These are phyloP conservation scores for Agonopterix arenella DNA, from an alignment of 2,888 invertebrate genomes.

Conservation along the genomic window DNA sequence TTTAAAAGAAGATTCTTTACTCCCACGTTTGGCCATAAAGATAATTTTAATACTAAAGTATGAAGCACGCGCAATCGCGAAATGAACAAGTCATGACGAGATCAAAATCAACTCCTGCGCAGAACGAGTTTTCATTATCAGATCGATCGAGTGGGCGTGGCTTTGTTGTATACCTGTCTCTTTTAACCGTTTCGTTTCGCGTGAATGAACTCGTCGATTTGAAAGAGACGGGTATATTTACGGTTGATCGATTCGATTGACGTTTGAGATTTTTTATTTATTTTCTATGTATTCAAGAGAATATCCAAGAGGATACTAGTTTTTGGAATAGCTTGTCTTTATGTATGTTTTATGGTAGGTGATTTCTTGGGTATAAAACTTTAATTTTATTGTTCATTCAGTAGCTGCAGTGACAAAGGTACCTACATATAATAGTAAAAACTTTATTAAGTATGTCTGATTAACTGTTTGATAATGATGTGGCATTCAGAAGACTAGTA, in stretches of 20 bases:
- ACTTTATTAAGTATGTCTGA: too few relatives aligned
- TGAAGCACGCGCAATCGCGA: slow-evolving; percentile 44
- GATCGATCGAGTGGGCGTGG: slow-evolving; percentile 67
- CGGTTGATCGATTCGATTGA: slow-evolving; percentile 53
- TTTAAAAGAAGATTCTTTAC: slow-evolving; percentile 21
- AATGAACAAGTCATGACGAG: slow-evolving; percentile 46
- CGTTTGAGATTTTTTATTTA: not conserved
- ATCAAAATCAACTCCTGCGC: slow-evolving; percentile 54
- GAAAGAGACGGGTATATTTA: slow-evolving; percentile 41
- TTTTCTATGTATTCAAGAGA: not conserved
- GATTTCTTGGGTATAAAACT: too few relatives aligned
- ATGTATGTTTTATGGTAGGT: too few relatives aligned
- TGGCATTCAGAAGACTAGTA: too few relatives aligned
- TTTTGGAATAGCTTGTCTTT: too few relatives aligned
- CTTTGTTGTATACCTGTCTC: slow-evolving; percentile 37
- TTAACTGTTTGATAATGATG: too few relatives aligned
- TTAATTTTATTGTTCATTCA: too few relatives aligned
- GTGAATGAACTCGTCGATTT: slow-evolving; percentile 7
- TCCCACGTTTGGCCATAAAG: slow-evolving; percentile 67
- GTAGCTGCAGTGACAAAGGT: too few relatives aligned
- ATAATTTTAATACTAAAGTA: slow-evolving; percentile 60
- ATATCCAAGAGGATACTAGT: not conserved
- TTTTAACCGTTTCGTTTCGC: slow-evolving; percentile 18
- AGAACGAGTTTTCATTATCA: slow-evolving; percentile 59
- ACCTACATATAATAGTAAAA: too few relatives aligned